A percentile compares a stretch with the other conserved stretches of the same genome.
phyloP scores from a whole-genome alignment of 2,113 vertebrate genomes.

The Cyphomyrus discorhynchus region DNA sequence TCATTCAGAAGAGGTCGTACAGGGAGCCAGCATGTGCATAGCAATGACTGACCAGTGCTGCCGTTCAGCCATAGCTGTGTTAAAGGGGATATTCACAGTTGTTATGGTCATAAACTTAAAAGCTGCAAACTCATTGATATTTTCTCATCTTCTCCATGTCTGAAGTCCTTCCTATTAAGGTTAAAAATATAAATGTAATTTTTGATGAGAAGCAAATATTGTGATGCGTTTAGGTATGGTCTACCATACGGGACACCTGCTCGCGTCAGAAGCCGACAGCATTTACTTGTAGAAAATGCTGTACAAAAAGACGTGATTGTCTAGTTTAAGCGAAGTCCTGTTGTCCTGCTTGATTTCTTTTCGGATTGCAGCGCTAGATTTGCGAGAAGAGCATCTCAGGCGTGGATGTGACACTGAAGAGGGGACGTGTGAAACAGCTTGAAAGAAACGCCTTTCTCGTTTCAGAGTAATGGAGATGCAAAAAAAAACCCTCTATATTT shows the following conservation, averaged over 20 bases:
- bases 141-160: background rate
- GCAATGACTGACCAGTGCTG: background rate
- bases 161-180: background rate
- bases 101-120: background rate
- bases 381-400: constrained; percentile 32
- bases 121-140: background rate
- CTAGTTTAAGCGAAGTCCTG: constrained; percentile 26
- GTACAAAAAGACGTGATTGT: constrained; percentile 25
- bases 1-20: background rate
- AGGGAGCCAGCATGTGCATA: background rate
- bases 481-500: constrained; percentile 25
- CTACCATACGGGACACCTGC: background rate
- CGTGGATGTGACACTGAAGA: constrained; percentile 28
- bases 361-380: constrained; percentile 24
- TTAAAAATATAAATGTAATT: background rate
- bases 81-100: background rate
- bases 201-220: background rate
- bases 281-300: background rate
- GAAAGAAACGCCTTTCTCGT: constrained; percentile 22
- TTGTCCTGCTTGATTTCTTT: background rate
- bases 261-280: background rate
- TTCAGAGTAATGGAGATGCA: constrained; percentile 23
- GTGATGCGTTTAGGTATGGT: background rate
- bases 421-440: constrained; percentile 30
- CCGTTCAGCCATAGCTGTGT: background rate